Evolutionary conservation across 1,140 invertebrate genomes (phyloP).

Genomic region (Drosophila pseudoobscura): DNA sequence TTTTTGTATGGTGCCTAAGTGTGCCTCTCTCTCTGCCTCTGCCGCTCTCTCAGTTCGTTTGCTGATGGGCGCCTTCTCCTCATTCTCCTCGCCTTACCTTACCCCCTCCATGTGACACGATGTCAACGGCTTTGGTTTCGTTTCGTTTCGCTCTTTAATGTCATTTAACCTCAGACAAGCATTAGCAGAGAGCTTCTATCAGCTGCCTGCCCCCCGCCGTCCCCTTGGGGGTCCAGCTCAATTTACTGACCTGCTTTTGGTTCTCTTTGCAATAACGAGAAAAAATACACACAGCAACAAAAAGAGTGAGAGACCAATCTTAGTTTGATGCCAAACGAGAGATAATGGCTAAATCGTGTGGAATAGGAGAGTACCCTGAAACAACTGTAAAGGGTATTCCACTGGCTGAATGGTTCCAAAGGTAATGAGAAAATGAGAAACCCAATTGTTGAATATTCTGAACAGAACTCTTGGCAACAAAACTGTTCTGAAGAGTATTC

Average conservation of each 20-base stretch:
- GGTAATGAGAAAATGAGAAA: too few relatives aligned
- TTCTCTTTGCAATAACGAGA: conserved; percentile 4
- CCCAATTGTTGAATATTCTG: too few relatives aligned
- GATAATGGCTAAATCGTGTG: conserved; percentile 3
- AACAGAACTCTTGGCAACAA: too few relatives aligned
- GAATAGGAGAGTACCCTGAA: too few relatives aligned
- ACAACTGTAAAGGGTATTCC: neutral
- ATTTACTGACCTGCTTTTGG: conserved; percentile 19
- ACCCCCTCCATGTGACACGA: conserved; percentile 34
- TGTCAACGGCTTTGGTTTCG: conserved; percentile 58
- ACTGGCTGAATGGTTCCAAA: too few relatives aligned
- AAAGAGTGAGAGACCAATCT: conserved; percentile 6
- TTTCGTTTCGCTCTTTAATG: conserved; percentile 53
- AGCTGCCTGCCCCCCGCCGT: neutral
- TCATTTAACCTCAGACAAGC: conserved; percentile 24
- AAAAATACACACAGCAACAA: neutral
- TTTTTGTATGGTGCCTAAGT: conserved; percentile 32
- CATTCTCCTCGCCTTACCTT: conserved; percentile 18
- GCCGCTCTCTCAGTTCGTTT: neutral
- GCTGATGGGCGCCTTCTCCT: conserved; percentile 18
- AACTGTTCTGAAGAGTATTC: too few relatives aligned
- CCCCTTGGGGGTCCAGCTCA: conserved; percentile 6
- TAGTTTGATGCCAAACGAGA: conserved; percentile 23
- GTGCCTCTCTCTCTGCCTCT: conserved; percentile 2
- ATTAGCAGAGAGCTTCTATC: conserved; percentile 12